These are phyloP conservation scores for Chrysocyon brachyurus DNA, from an alignment of 2,797 vertebrate species.

Conservation along the genomic window DNA sequence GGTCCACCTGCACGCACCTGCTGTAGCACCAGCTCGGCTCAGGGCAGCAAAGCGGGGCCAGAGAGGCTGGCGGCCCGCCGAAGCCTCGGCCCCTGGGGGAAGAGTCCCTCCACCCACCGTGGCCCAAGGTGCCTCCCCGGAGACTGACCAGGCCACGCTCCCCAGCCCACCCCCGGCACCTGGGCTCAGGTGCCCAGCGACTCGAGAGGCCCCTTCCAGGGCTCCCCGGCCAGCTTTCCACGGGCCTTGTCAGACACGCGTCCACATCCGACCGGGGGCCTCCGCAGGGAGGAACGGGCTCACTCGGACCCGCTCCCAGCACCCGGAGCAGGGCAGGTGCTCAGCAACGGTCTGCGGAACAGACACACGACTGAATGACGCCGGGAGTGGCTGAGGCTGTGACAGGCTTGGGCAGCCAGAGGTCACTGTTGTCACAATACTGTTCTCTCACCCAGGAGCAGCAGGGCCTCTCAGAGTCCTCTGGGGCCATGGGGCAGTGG, in stretches of 20 bases:
- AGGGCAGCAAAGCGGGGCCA: background rate
- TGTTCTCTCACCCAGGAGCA: background rate
- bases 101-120: background rate
- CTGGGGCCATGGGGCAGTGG: too few species aligned
- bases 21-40: rapidly evolving
- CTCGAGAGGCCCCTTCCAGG: background rate
- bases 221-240: background rate
- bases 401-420: background rate
- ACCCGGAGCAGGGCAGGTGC: background rate
- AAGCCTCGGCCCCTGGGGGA: background rate
- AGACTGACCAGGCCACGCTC: background rate
- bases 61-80: background rate
- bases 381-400: rapidly evolving
- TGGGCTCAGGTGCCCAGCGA: background rate
- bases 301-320: background rate
- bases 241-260: background rate
- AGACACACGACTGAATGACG: rapidly evolving
- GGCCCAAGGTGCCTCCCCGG: background rate
- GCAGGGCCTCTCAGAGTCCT: background rate
- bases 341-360: rapidly evolving
- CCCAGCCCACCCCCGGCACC: background rate
- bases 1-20: rapidly evolving
- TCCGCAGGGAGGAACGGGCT: background rate
- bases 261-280: rapidly evolving
- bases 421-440: background rate